Evolutionary conservation across 2,113 vertebrate genomes (phyloP).

Genomic region (Cyanocitta stelleri): DNA sequence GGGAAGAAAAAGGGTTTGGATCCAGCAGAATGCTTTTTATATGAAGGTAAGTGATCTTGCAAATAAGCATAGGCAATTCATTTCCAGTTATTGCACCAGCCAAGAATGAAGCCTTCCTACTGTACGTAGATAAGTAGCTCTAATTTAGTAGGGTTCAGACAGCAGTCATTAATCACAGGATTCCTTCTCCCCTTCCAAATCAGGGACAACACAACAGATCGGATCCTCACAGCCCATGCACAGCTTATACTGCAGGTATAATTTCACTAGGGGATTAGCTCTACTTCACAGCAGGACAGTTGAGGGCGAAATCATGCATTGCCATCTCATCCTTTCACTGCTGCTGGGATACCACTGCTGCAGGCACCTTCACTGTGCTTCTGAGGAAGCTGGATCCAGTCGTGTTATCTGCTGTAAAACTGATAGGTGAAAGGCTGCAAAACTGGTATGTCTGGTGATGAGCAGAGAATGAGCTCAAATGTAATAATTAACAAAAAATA

Average conservation of each 20-base stretch:
- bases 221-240: not conserved
- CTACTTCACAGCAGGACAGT: not conserved
- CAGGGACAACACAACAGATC: not conserved
- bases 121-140: not conserved
- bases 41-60: not conserved
- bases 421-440: not conserved
- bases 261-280: not conserved
- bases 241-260: not conserved
- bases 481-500: not conserved
- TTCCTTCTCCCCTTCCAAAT: not conserved
- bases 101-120: not conserved
- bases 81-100: not conserved
- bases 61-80: not conserved
- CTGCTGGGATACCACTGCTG: not conserved
- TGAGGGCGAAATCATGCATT: not conserved
- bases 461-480: not conserved
- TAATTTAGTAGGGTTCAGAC: constrained; percentile 24
- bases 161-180: not conserved
- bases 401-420: not conserved
- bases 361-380: not conserved
- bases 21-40: not conserved
- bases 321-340: not conserved
- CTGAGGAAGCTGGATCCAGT: not conserved
- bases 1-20: not conserved
- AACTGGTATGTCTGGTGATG: not conserved